Evolutionary conservation across 2,113 vertebrate genomes (phyloP), one percentile per base, ranked within the genome.

Genomic region (Dryoscopus gambensis): DNA sequence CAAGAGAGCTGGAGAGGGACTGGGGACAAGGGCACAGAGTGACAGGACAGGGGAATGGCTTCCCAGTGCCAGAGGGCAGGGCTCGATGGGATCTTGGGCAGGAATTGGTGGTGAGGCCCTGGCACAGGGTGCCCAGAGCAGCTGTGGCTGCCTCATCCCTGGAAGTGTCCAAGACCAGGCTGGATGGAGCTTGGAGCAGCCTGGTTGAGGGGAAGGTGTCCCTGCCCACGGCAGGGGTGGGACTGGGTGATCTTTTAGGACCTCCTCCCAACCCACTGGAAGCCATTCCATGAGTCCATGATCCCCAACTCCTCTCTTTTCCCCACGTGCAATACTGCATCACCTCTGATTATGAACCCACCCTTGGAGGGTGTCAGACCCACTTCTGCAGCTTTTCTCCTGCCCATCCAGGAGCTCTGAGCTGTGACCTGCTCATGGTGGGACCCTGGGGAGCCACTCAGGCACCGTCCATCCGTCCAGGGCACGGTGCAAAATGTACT

Each of bases 111-210:
- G 11, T 0, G 2, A 60, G 30, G 24, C 24, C 23, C 30, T 47
- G 30, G 39, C n/a, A 60, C 24, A 47, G 19, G 53, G 1, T 88
- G 14, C 9, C 11, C 69, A 47, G 39, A 47, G 53, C 2, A 47
- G 30, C 53, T 89, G 46, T 3, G 39, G 24, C 39, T 89, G 39
- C 11, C 11, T 7, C 46, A 35, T 39, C 46, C 24, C 70, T 68
- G 53, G 9, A 0, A 62, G 30, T 35, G 21, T 6, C 7, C 46
- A 21, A 60, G 39, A 39, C n/a, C 16, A 13, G 39, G 20, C 0
- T 53, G 39, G 39, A 40, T 0, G 1, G 9, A 9, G 23, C 46
- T 60, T 60, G 53, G 46, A 60, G 7, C 46, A 60, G 0, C 20
- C 39, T 27, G 39, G 4, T 3, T 15, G 11, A 24, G 10, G 17